Conservation (phyloP, 2,888 invertebrate species). For the Mythimna impura region DNA sequence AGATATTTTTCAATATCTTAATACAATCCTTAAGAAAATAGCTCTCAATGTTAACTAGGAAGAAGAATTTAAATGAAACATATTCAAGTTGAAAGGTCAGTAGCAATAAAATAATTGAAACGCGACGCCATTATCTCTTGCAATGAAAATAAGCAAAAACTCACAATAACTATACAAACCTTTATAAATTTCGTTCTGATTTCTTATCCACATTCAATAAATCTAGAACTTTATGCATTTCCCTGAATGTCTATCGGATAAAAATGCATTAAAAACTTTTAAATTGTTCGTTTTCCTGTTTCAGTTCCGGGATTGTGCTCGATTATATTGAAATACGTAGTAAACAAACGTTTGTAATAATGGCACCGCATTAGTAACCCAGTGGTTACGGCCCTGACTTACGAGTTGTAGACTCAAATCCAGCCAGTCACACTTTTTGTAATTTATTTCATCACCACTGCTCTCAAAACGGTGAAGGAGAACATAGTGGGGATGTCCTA, state of each 20-base stretch:
- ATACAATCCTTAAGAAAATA: neutral
- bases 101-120: conserved; percentile 9
- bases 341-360: no score
- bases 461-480: no score
- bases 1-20: neutral
- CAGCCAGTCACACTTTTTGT: no score
- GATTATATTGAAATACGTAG: neutral
- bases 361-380: no score
- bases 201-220: neutral
- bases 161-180: neutral
- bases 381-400: no score
- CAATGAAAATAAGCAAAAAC: conserved; percentile 19
- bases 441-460: no score
- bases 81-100: conserved; percentile 13
- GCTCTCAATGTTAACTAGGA: neutral
- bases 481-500: no score
- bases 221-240: conserved; percentile 1
- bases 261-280: neutral
- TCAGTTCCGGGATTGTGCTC: conserved; percentile 1
- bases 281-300: conserved; percentile 3
- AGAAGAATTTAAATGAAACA: conserved; percentile 10
- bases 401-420: no score
- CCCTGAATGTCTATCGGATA: neutral
- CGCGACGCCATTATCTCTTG: neutral
- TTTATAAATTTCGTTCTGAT: neutral